A percentile compares a stretch with the other conserved stretches of the same genome.
Evolutionary conservation across 2,888 invertebrate species (phyloP).

Genomic region (Unio delphinus): DNA sequence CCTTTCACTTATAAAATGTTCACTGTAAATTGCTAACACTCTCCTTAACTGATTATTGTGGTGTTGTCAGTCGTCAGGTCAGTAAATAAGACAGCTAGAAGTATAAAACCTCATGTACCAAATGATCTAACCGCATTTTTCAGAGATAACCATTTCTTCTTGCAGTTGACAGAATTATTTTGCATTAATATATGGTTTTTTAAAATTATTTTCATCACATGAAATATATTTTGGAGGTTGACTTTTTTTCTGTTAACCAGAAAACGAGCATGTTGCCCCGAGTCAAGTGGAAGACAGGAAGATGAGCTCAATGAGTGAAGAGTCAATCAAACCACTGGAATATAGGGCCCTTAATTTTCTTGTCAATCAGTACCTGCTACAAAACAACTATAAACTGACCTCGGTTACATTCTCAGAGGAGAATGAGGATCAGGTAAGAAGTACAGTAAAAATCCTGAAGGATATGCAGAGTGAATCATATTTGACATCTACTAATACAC

Average conservation of each 20-base stretch:
- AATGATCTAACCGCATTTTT: no score
- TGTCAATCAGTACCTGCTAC: conserved; percentile 87
- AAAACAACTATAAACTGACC: conserved; percentile 86
- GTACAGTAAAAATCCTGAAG: background rate
- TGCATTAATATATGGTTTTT: no score
- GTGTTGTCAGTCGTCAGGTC: no score
- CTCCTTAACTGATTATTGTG: no score
- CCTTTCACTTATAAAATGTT: no score
- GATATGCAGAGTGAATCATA: background rate
- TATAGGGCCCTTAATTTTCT: conserved; percentile 87
- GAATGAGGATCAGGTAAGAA: conserved; percentile 85
- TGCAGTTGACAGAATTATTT: no score
- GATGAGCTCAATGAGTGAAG: conserved; percentile 27
- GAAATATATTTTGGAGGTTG: no score
- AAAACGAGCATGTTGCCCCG: conserved; percentile 51
- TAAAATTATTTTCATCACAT: no score
- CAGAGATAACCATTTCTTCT: no score
- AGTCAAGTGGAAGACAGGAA: conserved; percentile 36
- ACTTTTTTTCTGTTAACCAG: conserved; percentile 13
- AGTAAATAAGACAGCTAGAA: no score
- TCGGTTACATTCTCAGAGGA: conserved; percentile 93
- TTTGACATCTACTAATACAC: background rate
- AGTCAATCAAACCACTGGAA: conserved; percentile 84
- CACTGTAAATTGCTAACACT: no score
- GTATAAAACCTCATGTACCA: no score